Conservation (phyloP, 2,797 vertebrate genomes). For the Premnoplex brunnescens region DNA sequence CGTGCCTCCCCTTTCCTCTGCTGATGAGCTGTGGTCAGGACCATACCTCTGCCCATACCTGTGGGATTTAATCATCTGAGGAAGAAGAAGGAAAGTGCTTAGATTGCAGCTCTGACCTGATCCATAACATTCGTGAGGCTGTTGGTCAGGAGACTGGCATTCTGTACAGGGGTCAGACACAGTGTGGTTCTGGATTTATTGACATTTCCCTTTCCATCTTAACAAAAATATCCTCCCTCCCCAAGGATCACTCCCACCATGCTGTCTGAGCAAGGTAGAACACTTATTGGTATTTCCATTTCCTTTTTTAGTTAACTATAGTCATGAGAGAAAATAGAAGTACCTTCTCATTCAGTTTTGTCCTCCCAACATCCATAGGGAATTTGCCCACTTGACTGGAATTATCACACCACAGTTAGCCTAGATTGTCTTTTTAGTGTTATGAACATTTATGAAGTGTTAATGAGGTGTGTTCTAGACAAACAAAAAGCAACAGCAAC, state of each 20-base stretch:
- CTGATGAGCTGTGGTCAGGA: background rate
- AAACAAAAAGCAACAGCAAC: background rate
- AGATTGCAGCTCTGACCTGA: background rate
- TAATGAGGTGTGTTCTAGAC: background rate
- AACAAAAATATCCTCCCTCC: background rate
- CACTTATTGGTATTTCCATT: background rate
- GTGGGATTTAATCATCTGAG: background rate
- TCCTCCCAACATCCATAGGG: background rate
- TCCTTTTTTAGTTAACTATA: conserved; percentile 6
- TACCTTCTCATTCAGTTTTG: conserved; percentile 7
- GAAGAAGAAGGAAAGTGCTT: background rate
- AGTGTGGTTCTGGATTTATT: background rate
- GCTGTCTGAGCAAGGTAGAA: background rate
- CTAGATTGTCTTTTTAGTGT: background rate
- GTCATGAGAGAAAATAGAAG: background rate
- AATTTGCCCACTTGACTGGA: background rate
- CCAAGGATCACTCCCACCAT: background rate
- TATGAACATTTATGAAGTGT: background rate
- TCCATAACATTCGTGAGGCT: background rate
- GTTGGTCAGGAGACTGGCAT: background rate
- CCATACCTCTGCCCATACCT: background rate
- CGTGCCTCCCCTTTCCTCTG: background rate
- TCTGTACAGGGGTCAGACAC: background rate
- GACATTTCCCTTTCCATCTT: background rate
- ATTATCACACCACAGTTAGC: background rate